Evolutionary conservation across 2,888 invertebrate genomes (phyloP), one percentile per base, ranked within the genome.

Genomic region (Agriopis marginaria): DNA sequence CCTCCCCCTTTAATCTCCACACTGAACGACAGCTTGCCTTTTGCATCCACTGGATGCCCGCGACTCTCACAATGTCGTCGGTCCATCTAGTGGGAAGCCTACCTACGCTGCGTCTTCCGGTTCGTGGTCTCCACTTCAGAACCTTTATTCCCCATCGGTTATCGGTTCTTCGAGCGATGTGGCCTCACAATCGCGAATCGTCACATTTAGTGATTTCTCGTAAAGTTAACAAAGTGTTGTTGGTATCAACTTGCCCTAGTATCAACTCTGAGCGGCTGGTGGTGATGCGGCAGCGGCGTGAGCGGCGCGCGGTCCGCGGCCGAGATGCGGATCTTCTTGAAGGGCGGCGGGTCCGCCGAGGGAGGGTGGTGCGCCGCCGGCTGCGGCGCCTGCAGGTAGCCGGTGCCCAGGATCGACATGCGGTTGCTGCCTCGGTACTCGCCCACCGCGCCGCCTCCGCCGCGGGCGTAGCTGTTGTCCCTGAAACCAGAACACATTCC

Each of bases 271-370:
- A 96, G 93, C 75, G 95, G 96, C 80, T 95, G 95, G 74, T 92
- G 95, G 72, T 92, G 95, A 80, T 86, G 91, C 78, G 90, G 80
- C 85, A 88, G 71, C 73, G 92, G 89, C 70, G 91, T 84, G 77
- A 86, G 83, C 63, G 88, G 86, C 79, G 82, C 78, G 50, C 92
- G 82, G 72, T 94, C 92, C 70, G 95, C 53, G 17, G 70, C 95
- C 77, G 95, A 94, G 86, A 96, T 94, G 72, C 96, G 93, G 86
- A 96, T 95, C 95, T 96, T 96, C 93, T 96, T 96, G 92, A 95
- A 95, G 87, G 96, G 95, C 79, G 95, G 96, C 76, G 95, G 95
- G 80, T 95, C 95, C 8, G 93, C 93, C 81, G 87, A 93, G 73
- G 90, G 93, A 74, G 89, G 92, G 79, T 91, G 86, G 84, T 91